Conservation (phyloP, 2,113 vertebrate species). For the Gracilinanus agilis region DNA sequence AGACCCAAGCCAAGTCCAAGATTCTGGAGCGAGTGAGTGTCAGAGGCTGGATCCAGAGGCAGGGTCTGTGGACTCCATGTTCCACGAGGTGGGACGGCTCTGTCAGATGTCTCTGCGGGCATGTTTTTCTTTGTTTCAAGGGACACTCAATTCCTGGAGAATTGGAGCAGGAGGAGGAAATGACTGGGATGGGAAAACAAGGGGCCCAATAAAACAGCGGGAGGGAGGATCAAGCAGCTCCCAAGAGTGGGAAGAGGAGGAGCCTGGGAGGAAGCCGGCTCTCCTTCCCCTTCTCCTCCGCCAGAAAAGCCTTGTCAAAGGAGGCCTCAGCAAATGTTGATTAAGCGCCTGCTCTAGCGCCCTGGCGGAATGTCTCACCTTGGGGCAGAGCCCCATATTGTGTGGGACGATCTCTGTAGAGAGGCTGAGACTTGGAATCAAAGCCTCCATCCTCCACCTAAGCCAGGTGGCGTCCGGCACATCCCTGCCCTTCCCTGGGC, state of each 20-base stretch:
- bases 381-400: not conserved
- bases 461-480: not conserved
- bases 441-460: not conserved
- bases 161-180: not conserved
- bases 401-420: not conserved
- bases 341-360: not conserved
- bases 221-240: not conserved
- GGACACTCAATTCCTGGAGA: not conserved
- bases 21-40: no score
- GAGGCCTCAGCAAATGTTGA: not conserved
- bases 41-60: no score
- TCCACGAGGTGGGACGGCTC: not conserved
- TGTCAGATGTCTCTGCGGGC: not conserved
- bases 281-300: not conserved
- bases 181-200: not conserved
- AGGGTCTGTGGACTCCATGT: no score
- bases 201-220: not conserved
- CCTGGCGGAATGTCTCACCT: not conserved
- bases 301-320: not conserved
- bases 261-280: not conserved
- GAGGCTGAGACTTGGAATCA: not conserved
- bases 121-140: not conserved
- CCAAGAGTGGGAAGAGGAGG: not conserved
- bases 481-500: not conserved
- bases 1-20: no score